Percentiles rank a stretch among this genome's conserved stretches.
Conservation (phyloP, 2,113 vertebrate species). For the Oxyruncus cristatus region DNA sequence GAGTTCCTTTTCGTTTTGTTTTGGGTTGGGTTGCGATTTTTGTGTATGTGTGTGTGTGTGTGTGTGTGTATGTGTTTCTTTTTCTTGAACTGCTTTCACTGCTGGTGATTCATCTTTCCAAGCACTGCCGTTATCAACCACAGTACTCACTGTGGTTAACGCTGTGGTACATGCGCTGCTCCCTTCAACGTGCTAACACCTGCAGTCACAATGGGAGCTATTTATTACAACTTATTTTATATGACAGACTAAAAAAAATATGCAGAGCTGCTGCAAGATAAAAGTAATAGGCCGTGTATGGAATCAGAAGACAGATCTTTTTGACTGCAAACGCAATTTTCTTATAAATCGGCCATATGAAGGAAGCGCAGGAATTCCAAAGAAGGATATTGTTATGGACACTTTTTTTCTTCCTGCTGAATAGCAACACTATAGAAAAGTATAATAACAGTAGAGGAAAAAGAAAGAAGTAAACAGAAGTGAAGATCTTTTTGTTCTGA, state of each 20-base stretch:
- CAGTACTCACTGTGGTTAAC: not conserved
- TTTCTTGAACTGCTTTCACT: not conserved
- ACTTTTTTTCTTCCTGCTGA: not conserved
- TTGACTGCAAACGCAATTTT: not conserved
- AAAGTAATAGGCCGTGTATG: not conserved
- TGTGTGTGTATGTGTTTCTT: not conserved
- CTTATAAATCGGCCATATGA: not conserved
- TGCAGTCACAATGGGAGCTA: not conserved
- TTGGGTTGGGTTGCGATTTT: not conserved
- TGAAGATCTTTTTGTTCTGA: not conserved
- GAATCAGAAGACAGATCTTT: not conserved
- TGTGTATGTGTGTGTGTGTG: not conserved
- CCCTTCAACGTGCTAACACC: not conserved
- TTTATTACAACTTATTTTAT: not conserved
- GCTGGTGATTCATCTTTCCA: not conserved
- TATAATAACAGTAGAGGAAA: not conserved
- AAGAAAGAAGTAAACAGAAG: not conserved
- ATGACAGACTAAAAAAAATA: not conserved
- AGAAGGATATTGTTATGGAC: not conserved
- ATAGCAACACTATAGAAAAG: not conserved
- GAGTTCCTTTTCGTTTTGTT: not conserved
- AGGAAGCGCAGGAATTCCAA: not conserved
- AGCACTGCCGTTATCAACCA: not conserved
- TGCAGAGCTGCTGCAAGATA: not conserved
- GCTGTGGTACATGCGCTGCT: not conserved